A percentile compares a stretch with the other conserved stretches of the same genome.
Evolutionary conservation across 2,113 vertebrate species (phyloP).

Genomic region (Grammomys dolichurus): DNA sequence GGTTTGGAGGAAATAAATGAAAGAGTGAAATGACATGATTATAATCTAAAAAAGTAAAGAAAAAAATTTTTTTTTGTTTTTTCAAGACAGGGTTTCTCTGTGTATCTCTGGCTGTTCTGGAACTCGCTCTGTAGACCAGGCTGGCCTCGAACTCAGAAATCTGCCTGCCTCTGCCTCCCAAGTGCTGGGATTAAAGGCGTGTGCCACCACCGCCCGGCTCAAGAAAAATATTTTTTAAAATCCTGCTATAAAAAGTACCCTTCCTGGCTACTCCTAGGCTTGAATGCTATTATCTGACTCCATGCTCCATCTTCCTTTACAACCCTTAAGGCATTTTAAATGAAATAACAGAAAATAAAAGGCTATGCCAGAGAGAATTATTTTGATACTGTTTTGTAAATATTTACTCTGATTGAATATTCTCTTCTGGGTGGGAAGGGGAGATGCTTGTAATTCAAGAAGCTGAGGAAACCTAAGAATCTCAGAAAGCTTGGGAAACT

Average conservation of each 20-base stretch:
- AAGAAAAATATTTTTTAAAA: background rate
- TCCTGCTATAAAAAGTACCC: background rate
- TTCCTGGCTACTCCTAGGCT: background rate
- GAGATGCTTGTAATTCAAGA: background rate
- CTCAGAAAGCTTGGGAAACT: background rate
- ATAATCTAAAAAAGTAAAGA: background rate
- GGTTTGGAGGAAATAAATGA: background rate
- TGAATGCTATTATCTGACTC: background rate
- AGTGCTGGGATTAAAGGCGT: too few species aligned
- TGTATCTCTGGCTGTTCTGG: too few species aligned
- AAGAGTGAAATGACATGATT: background rate
- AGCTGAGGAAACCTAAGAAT: background rate
- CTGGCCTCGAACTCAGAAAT: too few species aligned
- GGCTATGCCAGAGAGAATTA: background rate
- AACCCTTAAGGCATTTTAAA: conserved; percentile 53
- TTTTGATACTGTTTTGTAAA: background rate
- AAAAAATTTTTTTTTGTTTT: background rate
- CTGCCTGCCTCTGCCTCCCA: too few species aligned
- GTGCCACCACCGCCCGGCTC: too few species aligned
- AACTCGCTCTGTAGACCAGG: too few species aligned
- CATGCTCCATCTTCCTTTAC: background rate
- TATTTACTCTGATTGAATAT: background rate
- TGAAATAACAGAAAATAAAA: conserved; percentile 39
- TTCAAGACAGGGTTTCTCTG: too few species aligned
- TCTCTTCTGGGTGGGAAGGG: background rate